Conservation (phyloP, 2,888 invertebrate genomes). For the Euplexia lucipara region DNA sequence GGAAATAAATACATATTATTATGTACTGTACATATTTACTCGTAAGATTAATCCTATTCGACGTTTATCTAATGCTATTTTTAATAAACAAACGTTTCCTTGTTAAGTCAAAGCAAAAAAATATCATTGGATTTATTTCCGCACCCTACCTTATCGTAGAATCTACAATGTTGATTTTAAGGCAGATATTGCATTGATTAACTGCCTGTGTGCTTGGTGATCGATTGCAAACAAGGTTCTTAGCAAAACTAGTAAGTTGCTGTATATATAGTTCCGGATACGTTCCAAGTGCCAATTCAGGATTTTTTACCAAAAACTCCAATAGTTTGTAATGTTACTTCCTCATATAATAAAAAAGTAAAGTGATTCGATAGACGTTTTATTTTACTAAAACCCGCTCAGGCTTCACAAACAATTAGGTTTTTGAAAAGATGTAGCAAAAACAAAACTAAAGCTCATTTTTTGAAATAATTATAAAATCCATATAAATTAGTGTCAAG, state of each 20-base stretch:
- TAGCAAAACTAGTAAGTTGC: neutral
- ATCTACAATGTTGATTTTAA: neutral
- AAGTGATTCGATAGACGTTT: no score
- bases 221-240: no score
- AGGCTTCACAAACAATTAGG: neutral
- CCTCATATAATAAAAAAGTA: no score
- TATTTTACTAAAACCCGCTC: no score
- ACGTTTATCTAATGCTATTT: constrained; percentile 20
- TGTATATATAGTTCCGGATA: neutral
- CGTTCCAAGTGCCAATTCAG: neutral
- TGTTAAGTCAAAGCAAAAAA: constrained; percentile 1
- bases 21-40: no score
- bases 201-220: neutral
- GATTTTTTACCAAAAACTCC: neutral
- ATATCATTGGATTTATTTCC: constrained; percentile 33
- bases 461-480: neutral
- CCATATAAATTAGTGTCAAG: no score
- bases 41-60: constrained; percentile 10
- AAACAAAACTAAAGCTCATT: neutral
- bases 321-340: neutral
- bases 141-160: constrained; percentile 4
- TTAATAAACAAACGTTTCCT: constrained; percentile 35
- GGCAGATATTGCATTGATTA: neutral
- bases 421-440: neutral
- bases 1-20: constrained; percentile 27